These are phyloP conservation scores for Phoxinus phoxinus DNA, from an alignment of 2,113 vertebrate genomes.

Conservation along the genomic window DNA sequence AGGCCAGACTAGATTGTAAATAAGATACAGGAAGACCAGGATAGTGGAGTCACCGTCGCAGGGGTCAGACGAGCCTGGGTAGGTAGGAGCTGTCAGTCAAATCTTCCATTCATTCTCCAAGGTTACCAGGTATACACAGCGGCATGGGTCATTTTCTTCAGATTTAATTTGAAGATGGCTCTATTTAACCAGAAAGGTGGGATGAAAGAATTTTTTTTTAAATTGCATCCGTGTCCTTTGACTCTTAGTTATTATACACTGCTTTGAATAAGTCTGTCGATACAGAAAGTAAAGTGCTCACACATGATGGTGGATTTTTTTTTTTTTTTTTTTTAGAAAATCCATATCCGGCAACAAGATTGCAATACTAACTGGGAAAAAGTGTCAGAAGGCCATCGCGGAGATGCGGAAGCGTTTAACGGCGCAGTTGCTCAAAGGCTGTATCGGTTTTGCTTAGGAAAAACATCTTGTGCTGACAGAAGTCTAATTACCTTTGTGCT, in stretches of 20 bases:
- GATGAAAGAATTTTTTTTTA: conserved; percentile 40
- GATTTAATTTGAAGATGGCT: conserved; percentile 40
- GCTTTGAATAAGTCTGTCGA: conserved; percentile 32
- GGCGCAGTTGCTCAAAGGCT: conserved; percentile 36
- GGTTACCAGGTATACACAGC: conserved; percentile 41
- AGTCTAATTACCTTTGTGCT: conserved; percentile 78
- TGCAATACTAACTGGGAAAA: not conserved
- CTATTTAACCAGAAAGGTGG: conserved; percentile 52
- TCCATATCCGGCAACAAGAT: not conserved
- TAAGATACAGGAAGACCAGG: conserved; percentile 63
- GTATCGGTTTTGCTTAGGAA: conserved; percentile 44
- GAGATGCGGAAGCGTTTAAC: conserved; percentile 19
- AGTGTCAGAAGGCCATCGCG: conserved; percentile 24
- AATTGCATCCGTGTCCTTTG: conserved; percentile 47
- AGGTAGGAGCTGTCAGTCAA: conserved; percentile 56
- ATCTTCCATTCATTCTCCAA: conserved; percentile 57
- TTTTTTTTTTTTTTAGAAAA: too few species aligned
- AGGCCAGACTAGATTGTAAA: conserved; percentile 65
- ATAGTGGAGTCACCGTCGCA: conserved; percentile 55
- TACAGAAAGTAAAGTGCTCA: conserved; percentile 2
- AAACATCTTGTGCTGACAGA: conserved; percentile 79
- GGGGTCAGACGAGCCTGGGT: conserved; percentile 59
- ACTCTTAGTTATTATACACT: conserved; percentile 11
- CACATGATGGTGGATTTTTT: conserved; percentile 1
- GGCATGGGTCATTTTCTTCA: conserved; percentile 49